These are phyloP conservation scores for Leptinotarsa rubiginosa DNA, from an alignment of 2,888 invertebrate genomes.

Conservation along the genomic window DNA sequence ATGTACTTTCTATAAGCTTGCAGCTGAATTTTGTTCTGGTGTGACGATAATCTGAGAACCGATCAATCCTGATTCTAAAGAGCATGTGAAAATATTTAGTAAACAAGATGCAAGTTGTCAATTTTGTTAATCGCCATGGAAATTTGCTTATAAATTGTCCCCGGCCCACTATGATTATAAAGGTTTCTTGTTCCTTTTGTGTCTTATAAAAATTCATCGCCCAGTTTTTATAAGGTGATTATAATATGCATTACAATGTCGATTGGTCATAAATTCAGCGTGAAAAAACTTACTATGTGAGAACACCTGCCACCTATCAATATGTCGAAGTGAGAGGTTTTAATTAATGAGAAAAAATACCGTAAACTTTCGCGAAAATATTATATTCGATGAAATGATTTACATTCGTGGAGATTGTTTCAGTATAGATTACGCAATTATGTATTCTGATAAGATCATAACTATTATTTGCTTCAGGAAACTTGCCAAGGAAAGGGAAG, in stretches of 20 bases:
- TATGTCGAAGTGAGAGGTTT: slow-evolving; percentile 18
- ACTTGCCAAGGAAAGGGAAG: too few species aligned
- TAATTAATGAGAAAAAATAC: slow-evolving; percentile 16
- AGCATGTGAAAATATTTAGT: slow-evolving; percentile 40
- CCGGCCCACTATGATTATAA: slow-evolving; percentile 37
- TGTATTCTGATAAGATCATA: neutral
- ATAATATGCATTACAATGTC: slow-evolving; percentile 40
- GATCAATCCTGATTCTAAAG: slow-evolving; percentile 35
- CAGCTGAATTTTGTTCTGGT: neutral
- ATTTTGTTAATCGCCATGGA: slow-evolving; percentile 44
- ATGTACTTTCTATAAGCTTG: neutral
- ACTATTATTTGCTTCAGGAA: too few species aligned
- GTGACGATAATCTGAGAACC: slow-evolving; percentile 17
- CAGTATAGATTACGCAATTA: neutral
- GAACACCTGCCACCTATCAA: slow-evolving; percentile 39
- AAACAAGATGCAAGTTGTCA: slow-evolving; percentile 43
- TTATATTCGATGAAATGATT: neutral
- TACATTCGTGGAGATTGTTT: neutral
- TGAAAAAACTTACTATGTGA: slow-evolving; percentile 27
- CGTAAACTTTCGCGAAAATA: slow-evolving; percentile 20
- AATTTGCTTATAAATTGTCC: slow-evolving; percentile 43
- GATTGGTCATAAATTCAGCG: slow-evolving; percentile 32
- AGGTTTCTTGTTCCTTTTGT: slow-evolving; percentile 36
- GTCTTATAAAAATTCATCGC: slow-evolving; percentile 35
- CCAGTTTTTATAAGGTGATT: slow-evolving; percentile 42